Percentiles rank a stretch among this genome's conserved stretches.
Conservation (phyloP, 2,888 invertebrate species). For the Diabrotica balteata region DNA sequence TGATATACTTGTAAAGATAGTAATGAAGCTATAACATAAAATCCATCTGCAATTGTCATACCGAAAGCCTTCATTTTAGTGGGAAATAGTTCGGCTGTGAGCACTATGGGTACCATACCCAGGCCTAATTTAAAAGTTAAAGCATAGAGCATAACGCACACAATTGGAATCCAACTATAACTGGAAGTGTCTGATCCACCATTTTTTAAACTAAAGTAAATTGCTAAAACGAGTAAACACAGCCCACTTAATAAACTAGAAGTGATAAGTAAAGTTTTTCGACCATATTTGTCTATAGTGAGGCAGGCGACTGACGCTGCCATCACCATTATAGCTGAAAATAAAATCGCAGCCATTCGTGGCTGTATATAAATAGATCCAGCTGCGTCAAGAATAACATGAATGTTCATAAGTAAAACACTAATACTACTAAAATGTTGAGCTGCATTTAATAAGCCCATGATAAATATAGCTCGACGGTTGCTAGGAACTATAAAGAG, state of each 20-base stretch:
- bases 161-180: slow-evolving; percentile 50
- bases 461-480: slow-evolving; percentile 56
- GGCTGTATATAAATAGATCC: slow-evolving; percentile 52
- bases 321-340: slow-evolving; percentile 54
- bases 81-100: slow-evolving; percentile 58
- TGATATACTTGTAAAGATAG: slow-evolving; percentile 55
- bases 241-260: slow-evolving; percentile 54
- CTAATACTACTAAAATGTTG: slow-evolving; percentile 59
- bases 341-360: slow-evolving; percentile 53
- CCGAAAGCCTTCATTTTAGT: slow-evolving; percentile 58
- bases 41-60: slow-evolving; percentile 56
- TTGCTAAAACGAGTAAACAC: slow-evolving; percentile 52
- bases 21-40: slow-evolving; percentile 54
- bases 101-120: slow-evolving; percentile 57
- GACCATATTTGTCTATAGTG: slow-evolving; percentile 55
- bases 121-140: slow-evolving; percentile 55
- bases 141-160: slow-evolving; percentile 46
- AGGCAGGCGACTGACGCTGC: slow-evolving; percentile 52
- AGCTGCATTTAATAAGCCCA: slow-evolving; percentile 55
- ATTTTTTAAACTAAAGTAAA: slow-evolving; percentile 55
- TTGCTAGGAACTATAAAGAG: slow-evolving; percentile 55
- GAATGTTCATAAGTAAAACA: slow-evolving; percentile 58
- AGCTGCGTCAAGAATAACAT: slow-evolving; percentile 54
- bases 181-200: slow-evolving; percentile 44
- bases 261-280: slow-evolving; percentile 52